Percentiles rank a stretch among this genome's conserved stretches.
These are phyloP conservation scores for Maccullochella peelii DNA, from an alignment of 2,113 vertebrate species.

Conservation along the genomic window DNA sequence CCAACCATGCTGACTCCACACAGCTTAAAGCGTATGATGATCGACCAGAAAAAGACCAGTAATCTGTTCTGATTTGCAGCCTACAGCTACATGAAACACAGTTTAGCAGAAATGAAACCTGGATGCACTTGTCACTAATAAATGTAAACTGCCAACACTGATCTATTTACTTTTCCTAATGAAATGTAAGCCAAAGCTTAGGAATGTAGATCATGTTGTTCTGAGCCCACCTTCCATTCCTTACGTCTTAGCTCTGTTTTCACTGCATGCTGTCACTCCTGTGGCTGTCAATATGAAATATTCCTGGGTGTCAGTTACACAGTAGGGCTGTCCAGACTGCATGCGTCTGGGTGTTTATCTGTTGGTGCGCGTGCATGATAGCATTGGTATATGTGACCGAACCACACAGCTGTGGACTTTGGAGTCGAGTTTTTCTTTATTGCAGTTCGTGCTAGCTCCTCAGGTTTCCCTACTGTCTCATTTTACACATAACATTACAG, in stretches of 20 bases:
- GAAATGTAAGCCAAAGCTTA: constrained; percentile 14
- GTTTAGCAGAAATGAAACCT: constrained; percentile 6
- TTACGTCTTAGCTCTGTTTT: constrained; percentile 43
- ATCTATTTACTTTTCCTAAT: constrained; percentile 17
- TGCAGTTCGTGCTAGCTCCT: not conserved
- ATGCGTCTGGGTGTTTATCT: constrained; percentile 20
- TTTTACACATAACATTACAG: constrained; percentile 2
- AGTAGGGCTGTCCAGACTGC: constrained; percentile 27
- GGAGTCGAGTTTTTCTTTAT: not conserved
- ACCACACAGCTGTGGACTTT: constrained; percentile 39
- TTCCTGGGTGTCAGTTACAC: constrained; percentile 47
- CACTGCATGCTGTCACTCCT: constrained; percentile 20
- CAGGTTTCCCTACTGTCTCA: not conserved
- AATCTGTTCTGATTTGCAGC: not conserved
- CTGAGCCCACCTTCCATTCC: constrained; percentile 12
- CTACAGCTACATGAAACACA: not conserved
- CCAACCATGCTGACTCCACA: not conserved
- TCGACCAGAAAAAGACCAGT: not conserved
- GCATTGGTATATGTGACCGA: constrained; percentile 24
- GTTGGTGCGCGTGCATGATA: not conserved
- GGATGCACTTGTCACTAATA: constrained; percentile 9
- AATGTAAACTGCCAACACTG: constrained; percentile 29
- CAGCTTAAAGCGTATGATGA: not conserved
- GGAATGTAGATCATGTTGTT: constrained; percentile 30
- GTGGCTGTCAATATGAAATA: constrained; percentile 47